phyloP scores from a whole-genome alignment of 2,113 vertebrate genomes.

The Indicator maculatus region DNA sequence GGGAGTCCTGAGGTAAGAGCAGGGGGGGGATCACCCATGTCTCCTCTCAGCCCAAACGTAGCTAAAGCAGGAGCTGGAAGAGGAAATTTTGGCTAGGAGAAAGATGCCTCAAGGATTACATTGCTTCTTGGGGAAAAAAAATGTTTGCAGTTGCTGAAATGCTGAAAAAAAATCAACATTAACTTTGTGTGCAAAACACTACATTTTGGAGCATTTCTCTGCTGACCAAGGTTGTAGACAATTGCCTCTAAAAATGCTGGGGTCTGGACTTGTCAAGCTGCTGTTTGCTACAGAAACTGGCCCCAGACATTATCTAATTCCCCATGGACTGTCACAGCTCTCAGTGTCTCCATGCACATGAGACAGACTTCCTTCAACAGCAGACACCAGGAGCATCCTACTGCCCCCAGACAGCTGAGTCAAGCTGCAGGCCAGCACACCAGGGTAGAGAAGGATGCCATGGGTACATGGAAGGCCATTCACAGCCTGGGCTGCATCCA shows the following conservation, averaged over 20 bases:
- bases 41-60: background rate
- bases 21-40: conserved; percentile 47
- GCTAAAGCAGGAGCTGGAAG: background rate
- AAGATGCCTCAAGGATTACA: background rate
- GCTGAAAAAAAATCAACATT: background rate
- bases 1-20: background rate
- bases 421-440: background rate
- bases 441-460: rapidly evolving
- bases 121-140: background rate
- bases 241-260: background rate
- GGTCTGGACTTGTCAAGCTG: background rate
- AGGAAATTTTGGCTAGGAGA: background rate
- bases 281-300: background rate
- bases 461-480: background rate
- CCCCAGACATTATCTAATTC: rapidly evolving
- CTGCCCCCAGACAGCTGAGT: no score
- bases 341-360: background rate
- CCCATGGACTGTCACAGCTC: background rate
- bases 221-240: background rate
- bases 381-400: rapidly evolving
- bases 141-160: background rate
- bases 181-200: background rate
- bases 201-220: background rate
- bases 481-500: no score
- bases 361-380: background rate